Conservation (phyloP, 2,888 invertebrate genomes). For the Zaprionus bogoriensis region DNA sequence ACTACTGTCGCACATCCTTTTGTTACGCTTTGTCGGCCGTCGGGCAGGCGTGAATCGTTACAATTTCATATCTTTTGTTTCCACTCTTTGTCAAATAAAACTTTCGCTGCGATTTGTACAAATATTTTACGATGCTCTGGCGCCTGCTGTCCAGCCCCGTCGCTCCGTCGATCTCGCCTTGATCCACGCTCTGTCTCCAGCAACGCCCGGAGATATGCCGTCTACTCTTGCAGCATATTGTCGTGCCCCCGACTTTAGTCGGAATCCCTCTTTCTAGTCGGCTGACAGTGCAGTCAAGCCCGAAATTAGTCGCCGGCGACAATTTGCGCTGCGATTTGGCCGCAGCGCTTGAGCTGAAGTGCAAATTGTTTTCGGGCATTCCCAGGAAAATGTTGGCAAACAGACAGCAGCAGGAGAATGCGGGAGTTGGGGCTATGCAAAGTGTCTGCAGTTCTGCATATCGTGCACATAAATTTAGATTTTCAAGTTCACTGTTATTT, state of each 20-base stretch:
- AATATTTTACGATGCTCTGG: constrained; percentile 62
- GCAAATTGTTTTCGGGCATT: constrained; percentile 45
- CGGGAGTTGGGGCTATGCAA: no score
- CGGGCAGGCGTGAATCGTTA: constrained; percentile 69
- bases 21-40: constrained; percentile 57
- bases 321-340: constrained; percentile 16
- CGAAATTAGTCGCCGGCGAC: constrained; percentile 61
- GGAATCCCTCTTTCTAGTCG: constrained; percentile 63
- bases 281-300: constrained; percentile 59
- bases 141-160: constrained; percentile 34
- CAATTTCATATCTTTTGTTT: constrained; percentile 67
- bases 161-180: neutral
- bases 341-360: constrained; percentile 47
- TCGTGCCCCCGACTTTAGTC: constrained; percentile 33
- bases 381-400: constrained; percentile 12
- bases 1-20: constrained; percentile 41
- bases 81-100: constrained; percentile 29
- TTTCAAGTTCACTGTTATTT: no score
- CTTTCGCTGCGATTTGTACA: constrained; percentile 50
- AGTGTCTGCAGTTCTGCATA: neutral
- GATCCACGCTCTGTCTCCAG: neutral
- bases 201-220: constrained; percentile 55
- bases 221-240: constrained; percentile 32
- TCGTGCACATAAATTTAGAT: no score
- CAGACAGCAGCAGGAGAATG: neutral